Evolutionary conservation across 2,888 invertebrate genomes (phyloP).

Genomic region (Lagria hirta): DNA sequence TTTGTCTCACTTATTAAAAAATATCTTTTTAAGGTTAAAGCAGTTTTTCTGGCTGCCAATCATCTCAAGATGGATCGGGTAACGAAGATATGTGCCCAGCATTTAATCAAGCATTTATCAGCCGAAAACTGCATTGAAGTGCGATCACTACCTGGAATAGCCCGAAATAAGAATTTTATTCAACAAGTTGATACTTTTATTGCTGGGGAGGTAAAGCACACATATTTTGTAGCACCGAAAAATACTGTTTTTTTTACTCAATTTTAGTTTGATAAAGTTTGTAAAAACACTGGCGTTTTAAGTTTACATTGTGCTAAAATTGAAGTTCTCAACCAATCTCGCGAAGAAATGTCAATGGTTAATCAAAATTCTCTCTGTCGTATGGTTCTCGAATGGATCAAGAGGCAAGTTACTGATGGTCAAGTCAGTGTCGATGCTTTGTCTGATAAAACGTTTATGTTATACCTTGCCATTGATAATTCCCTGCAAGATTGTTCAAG

Average conservation of each 20-base stretch:
- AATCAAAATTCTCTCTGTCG: constrained; percentile 63
- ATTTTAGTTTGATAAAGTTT: constrained; percentile 65
- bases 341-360: constrained; percentile 65
- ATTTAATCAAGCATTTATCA: constrained; percentile 66
- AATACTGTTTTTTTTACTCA: too few species aligned
- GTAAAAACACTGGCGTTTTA: constrained; percentile 63
- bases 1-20: not conserved
- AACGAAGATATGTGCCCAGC: constrained; percentile 70
- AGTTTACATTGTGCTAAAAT: constrained; percentile 69
- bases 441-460: constrained; percentile 70
- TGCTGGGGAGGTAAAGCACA: constrained; percentile 62
- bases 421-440: constrained; percentile 49
- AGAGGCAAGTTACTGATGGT: constrained; percentile 52
- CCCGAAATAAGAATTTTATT: constrained; percentile 62
- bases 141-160: constrained; percentile 63
- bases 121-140: constrained; percentile 62
- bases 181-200: constrained; percentile 71
- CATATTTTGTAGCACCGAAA: constrained; percentile 4
- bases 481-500: constrained; percentile 78
- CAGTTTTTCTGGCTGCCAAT: constrained; percentile 78
- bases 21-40: constrained; percentile 66
- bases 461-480: constrained; percentile 75
- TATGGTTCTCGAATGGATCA: constrained; percentile 67
- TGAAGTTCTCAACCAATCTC: constrained; percentile 73
- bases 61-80: constrained; percentile 75